These are phyloP conservation scores for Eutrigla gurnardus DNA, from an alignment of 2,797 vertebrate species.

Conservation along the genomic window DNA sequence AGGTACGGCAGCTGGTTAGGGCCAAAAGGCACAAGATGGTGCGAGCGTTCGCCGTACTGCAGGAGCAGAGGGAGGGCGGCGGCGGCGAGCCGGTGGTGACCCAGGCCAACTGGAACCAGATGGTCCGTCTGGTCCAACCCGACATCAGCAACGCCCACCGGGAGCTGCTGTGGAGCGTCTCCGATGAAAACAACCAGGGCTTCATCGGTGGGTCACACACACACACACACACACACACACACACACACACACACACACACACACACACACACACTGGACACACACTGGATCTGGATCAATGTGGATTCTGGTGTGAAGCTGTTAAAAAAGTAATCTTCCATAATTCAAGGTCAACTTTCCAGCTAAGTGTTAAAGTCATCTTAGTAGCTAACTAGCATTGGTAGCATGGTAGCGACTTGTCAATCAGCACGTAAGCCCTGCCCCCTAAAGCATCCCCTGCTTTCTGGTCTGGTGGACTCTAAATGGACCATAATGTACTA, in stretches of 20 bases:
- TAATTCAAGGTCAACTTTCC: too few species aligned
- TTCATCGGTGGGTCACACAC: slow-evolving; percentile 83
- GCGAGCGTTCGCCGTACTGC: slow-evolving; percentile 89
- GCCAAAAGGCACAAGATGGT: slow-evolving; percentile 92
- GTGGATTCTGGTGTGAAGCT: too few species aligned
- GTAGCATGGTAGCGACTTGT: too few species aligned
- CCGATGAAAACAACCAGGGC: slow-evolving; percentile 85
- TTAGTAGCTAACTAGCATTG: too few species aligned
- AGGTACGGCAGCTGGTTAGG: slow-evolving; percentile 91
- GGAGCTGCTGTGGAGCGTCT: slow-evolving; percentile 90
- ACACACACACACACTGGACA: not conserved
- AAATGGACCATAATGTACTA: too few species aligned
- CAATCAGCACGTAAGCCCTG: too few species aligned
- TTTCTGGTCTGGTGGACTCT: too few species aligned
- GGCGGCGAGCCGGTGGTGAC: slow-evolving; percentile 82
- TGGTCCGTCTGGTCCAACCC: slow-evolving; percentile 87
- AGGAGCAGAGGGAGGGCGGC: slow-evolving; percentile 79
- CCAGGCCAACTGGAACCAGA: slow-evolving; percentile 85
- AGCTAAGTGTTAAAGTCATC: too few species aligned
- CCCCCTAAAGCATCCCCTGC: too few species aligned
- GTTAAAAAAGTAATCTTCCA: too few species aligned
- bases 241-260: not conserved
- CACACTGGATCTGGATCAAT: not conserved
- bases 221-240: slow-evolving; percentile 2
- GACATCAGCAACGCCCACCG: slow-evolving; percentile 86